phyloP scores from a whole-genome alignment of 2,888 invertebrate genomes.

The Nemapogon koenigi region DNA sequence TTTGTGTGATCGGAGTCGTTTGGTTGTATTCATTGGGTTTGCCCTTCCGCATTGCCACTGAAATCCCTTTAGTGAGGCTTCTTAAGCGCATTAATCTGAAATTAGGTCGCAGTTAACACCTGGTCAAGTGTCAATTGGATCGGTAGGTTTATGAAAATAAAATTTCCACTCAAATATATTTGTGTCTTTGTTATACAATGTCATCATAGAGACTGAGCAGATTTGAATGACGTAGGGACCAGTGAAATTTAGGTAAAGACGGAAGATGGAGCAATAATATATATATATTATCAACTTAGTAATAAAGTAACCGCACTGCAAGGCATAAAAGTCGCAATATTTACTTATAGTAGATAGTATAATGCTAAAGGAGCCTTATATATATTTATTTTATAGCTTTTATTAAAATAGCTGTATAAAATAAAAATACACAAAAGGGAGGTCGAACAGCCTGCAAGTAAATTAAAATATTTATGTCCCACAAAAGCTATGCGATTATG shows the following conservation, averaged over 20 bases:
- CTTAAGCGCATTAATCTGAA: conserved; percentile 63
- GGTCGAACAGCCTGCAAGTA: neutral
- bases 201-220: no score
- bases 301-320: no score
- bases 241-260: no score
- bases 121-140: conserved; percentile 1
- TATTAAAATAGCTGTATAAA: neutral
- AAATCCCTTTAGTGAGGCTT: conserved; percentile 62
- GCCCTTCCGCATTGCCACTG: conserved; percentile 41
- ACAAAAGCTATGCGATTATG: conserved; percentile 33
- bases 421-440: neutral
- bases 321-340: no score
- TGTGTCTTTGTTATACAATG: no score
- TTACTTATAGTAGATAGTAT: no score
- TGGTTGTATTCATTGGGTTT: conserved; percentile 2
- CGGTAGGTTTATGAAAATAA: no score
- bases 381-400: neutral
- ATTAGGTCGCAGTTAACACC: conserved; percentile 59
- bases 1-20: conserved; percentile 20
- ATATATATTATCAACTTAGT: no score
- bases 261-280: no score
- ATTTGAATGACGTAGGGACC: no score
- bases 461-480: conserved; percentile 17
- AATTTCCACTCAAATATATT: no score
- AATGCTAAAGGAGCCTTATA: no score